Conservation (phyloP, 23 tunicate species). For the Phallusia fumigata region DNA sequence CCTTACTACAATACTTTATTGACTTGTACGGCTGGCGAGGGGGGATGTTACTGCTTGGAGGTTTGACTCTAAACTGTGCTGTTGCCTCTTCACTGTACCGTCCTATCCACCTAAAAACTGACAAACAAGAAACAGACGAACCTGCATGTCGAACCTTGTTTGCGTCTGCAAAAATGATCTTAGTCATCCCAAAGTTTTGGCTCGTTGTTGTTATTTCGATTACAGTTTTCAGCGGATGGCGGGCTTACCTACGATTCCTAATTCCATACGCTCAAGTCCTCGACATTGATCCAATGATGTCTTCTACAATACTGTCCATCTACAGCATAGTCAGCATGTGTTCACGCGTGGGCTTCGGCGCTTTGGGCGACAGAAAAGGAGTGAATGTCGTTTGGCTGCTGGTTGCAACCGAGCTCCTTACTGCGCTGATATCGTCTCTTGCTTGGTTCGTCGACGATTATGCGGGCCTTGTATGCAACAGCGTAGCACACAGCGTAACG, state of each 20-base stretch:
- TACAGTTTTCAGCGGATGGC: constrained; percentile 3
- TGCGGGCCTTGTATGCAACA: not conserved
- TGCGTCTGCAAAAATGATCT: not conserved
- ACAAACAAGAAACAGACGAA: not conserved
- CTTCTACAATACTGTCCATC: constrained; percentile 14
- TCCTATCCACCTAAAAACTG: constrained; percentile 22
- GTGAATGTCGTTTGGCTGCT: constrained; percentile 3
- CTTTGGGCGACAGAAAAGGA: constrained; percentile 21
- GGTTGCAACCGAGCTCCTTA: constrained; percentile 9
- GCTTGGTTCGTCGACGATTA: constrained; percentile 16
- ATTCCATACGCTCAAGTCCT: constrained; percentile 3
- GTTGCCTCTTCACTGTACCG: constrained; percentile 32
- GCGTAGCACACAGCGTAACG: not conserved
- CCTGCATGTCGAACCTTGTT: not conserved
- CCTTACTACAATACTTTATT: constrained; percentile 16
- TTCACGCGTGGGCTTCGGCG: constrained; percentile 20
- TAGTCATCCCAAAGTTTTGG: constrained; percentile 16
- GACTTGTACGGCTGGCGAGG: constrained; percentile 31
- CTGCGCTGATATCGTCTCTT: not conserved
- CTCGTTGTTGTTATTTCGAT: constrained; percentile 8
- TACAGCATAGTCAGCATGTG: constrained; percentile 24
- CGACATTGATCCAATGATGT: not conserved
- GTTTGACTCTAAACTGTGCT: constrained; percentile 24
- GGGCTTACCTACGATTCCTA: constrained; percentile 11
- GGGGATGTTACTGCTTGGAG: constrained; percentile 26